Percentiles rank a stretch among this genome's conserved stretches.
These are phyloP conservation scores for Melieria crassipennis DNA, from an alignment of 2,888 invertebrate species.

Conservation along the genomic window DNA sequence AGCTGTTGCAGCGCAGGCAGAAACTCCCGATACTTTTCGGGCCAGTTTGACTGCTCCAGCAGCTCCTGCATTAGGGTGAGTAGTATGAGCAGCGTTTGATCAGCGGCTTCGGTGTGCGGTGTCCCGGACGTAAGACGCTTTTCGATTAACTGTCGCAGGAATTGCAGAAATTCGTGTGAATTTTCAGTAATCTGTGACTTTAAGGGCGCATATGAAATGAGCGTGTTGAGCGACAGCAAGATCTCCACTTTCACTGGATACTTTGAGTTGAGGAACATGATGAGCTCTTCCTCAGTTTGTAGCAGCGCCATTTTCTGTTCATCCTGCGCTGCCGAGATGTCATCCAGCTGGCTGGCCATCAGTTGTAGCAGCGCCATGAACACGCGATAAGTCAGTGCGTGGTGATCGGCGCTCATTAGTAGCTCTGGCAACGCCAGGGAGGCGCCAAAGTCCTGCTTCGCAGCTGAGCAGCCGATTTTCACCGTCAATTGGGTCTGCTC, in stretches of 20 bases:
- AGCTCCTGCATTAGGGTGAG: slow-evolving; percentile 57
- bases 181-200: slow-evolving; percentile 57
- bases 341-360: slow-evolving; percentile 40
- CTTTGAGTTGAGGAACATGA: slow-evolving; percentile 50
- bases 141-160: slow-evolving; percentile 50
- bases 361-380: slow-evolving; percentile 55
- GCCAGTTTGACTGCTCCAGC: slow-evolving; percentile 46
- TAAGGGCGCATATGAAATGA: slow-evolving; percentile 57
- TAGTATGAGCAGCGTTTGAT: slow-evolving; percentile 50
- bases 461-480: slow-evolving; percentile 47
- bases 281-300: slow-evolving; percentile 53
- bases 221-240: slow-evolving; percentile 55
- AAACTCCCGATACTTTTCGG: slow-evolving; percentile 42
- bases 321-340: background rate
- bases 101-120: slow-evolving; percentile 41
- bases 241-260: slow-evolving; percentile 56
- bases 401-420: slow-evolving; percentile 51
- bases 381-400: slow-evolving; percentile 56
- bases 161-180: slow-evolving; percentile 52
- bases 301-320: slow-evolving; percentile 49
- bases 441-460: slow-evolving; percentile 40
- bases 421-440: slow-evolving; percentile 49
- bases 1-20: slow-evolving; percentile 42
- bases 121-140: slow-evolving; percentile 18
- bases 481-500: slow-evolving; percentile 39